Percentiles rank a stretch among this genome's conserved stretches.
These are phyloP conservation scores for Ctenomys sociabilis DNA, from an alignment of 2,113 vertebrate species.

Conservation along the genomic window DNA sequence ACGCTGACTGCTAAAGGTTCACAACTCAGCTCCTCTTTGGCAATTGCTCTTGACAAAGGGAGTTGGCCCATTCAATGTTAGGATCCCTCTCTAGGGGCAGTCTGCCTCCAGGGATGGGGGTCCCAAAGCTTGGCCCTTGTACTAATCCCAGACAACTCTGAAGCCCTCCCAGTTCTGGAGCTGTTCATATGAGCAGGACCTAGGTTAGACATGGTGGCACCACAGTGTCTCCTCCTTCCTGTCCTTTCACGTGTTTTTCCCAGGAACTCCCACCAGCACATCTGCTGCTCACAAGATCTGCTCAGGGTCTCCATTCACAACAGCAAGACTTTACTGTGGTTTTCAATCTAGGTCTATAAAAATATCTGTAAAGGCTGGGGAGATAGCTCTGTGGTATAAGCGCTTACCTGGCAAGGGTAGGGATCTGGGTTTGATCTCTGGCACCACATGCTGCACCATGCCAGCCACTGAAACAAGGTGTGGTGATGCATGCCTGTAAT, in stretches of 20 bases:
- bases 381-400: too few relatives aligned
- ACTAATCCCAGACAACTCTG: not conserved
- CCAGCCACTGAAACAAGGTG: too few relatives aligned
- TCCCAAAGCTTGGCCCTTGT: not conserved
- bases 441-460: too few relatives aligned
- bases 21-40: not conserved
- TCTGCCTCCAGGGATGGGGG: not conserved
- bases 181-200: not conserved
- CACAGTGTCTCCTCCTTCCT: not conserved
- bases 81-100: not conserved
- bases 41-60: not conserved
- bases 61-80: not conserved
- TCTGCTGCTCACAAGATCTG: not conserved
- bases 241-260: not conserved
- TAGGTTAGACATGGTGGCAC: not conserved
- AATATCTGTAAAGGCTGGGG: not conserved
- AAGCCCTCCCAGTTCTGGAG: not conserved
- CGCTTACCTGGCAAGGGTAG: too few relatives aligned
- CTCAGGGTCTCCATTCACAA: not conserved
- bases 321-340: not conserved
- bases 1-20: not conserved
- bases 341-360: not conserved
- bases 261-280: not conserved
- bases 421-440: too few relatives aligned
- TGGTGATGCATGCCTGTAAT: too few relatives aligned